A percentile compares a stretch with the other conserved stretches of the same genome.
Conservation (phyloP, 1,140 invertebrate species). For the Centruroides sculpturatus region DNA sequence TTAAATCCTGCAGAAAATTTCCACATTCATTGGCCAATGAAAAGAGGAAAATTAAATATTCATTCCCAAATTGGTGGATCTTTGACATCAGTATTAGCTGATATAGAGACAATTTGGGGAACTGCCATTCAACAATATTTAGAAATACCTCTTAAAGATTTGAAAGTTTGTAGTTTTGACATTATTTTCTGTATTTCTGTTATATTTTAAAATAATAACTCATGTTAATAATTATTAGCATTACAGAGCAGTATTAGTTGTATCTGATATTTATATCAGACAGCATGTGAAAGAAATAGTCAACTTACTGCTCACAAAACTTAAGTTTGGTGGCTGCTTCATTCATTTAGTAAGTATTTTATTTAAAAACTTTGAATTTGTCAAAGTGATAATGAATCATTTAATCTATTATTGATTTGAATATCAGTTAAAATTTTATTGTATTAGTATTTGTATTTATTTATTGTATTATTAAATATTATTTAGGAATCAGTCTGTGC, state of each 20-base stretch:
- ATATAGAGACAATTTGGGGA: constrained; percentile 77
- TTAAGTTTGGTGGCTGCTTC: constrained; percentile 84
- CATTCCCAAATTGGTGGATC: constrained; percentile 70
- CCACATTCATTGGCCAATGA: constrained; percentile 78
- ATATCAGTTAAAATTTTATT: too few relatives aligned
- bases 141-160: constrained; percentile 54
- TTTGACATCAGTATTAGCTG: constrained; percentile 59
- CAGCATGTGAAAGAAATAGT: constrained; percentile 72
- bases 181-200: not conserved
- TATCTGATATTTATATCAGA: constrained; percentile 82
- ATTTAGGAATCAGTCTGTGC: constrained; percentile 41
- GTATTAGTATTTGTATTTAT: too few relatives aligned
- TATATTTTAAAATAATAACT: not conserved
- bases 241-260: constrained; percentile 71
- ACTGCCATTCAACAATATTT: constrained; percentile 58
- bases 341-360: constrained; percentile 52
- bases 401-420: too few relatives aligned
- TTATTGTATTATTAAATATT: not conserved
- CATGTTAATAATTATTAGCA: not conserved
- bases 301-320: constrained; percentile 57
- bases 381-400: too few relatives aligned
- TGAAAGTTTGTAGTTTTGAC: constrained; percentile 37
- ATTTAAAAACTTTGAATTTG: not conserved
- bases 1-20: constrained; percentile 55
- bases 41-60: constrained; percentile 60